Evolutionary conservation across 2,888 invertebrate genomes (phyloP), one percentile per base, ranked within the genome.

Genomic region (Biston betularia): DNA sequence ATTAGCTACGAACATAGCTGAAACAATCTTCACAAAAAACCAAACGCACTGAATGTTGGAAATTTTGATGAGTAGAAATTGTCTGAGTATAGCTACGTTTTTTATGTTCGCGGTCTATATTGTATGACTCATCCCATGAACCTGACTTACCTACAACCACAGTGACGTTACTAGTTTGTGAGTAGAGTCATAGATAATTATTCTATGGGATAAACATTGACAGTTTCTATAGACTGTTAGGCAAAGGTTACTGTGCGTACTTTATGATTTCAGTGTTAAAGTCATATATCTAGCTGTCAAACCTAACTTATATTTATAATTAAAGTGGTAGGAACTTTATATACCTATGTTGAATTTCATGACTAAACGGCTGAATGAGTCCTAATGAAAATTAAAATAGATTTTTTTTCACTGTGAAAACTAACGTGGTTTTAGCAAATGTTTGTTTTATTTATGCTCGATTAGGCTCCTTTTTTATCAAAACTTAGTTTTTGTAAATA

Each of bases 41-140:
- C 24, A 1, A 24, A 24, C 24, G 24, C 24, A 14, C 7, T 8
- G 15, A 46, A 6, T 46, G 1, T 9, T 15, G 46, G 46, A 46
- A 46, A 46, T 46, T 46, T 46, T 7, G 46, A 46, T 46, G 46
- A 46, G 14, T 46, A n/a, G 46, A 14, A 42, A 42, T n/a, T n/a
- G 6, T 45, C n/a, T 45, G 11, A 6, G 11, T 45, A 45, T 45
- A n/a, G n/a, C 45, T 45, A 5, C 0, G 6, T n/a, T n/a, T 46
- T 46, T 46, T 46, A 1, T 46, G 2, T 4, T 3, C 4, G 48
- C 10, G 24, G n/a, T n/a, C n/a, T 10, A 24, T 14, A 15, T 4
- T 24, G 12, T 12, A 24, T 46, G 46, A 46, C 46, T 46, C 46
- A 46, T 3, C 15, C 15, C 46, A 10, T 15, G 10, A 10, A 38